Conservation (phyloP, 2,113 vertebrate species). For the Edolisoma coerulescens region DNA sequence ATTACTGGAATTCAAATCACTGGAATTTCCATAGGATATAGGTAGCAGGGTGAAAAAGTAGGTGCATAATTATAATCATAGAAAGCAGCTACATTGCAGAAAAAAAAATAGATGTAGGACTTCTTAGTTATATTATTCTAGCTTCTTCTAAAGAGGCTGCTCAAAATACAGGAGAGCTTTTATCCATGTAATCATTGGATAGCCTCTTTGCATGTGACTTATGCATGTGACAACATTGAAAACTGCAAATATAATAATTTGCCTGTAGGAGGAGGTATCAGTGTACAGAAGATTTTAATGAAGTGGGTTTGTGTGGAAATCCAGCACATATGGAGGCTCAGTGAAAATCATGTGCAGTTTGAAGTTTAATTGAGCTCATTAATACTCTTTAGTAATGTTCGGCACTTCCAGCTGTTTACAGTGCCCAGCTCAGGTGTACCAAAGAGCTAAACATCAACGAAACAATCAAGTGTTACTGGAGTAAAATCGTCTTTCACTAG, state of each 20-base stretch:
- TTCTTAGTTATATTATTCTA: not conserved
- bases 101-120: not conserved
- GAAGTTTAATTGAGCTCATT: not conserved
- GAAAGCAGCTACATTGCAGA: not conserved
- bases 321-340: not conserved
- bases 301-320: not conserved
- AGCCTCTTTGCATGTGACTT: not conserved
- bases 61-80: not conserved
- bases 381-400: not conserved
- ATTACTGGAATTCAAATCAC: not conserved
- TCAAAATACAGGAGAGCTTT: not conserved
- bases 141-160: not conserved
- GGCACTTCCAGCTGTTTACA: not conserved
- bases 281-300: not conserved
- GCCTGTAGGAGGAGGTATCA: not conserved
- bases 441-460: not conserved
- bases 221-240: not conserved
- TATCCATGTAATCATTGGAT: not conserved
- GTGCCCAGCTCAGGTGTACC: not conserved
- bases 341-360: not conserved
- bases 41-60: not conserved
- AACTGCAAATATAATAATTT: not conserved
- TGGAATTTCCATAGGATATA: not conserved
- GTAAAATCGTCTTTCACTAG: not conserved
- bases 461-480: not conserved